Evolutionary conservation across 1,140 invertebrate species (phyloP), one percentile per base, ranked within the genome.

Genomic region (Nasonia longicornis): DNA sequence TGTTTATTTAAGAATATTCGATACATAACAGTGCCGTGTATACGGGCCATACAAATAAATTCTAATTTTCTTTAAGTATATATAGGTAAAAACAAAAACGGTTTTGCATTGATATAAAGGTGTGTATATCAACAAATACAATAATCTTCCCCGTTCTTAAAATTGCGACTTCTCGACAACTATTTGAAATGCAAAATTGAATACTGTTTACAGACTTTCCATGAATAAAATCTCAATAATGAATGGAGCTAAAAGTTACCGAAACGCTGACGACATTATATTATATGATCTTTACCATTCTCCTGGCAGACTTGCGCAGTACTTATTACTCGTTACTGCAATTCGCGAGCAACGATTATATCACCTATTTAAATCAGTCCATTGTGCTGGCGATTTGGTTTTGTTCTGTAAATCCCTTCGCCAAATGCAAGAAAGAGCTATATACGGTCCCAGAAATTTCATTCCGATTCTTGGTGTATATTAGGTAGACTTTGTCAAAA

Each of bases 1-100:
- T 82, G 52, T 82, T 82, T 82, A 82, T 82, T 81, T 79, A 79
- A 69, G 81, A 82, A 79, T 82, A 79, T 79, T 79, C 22, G 77
- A 79, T 82, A 82, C 77, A 82, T 82, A 82, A 82, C 81, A 73
- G 70, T 82, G 81, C 81, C 81, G 26, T 26, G 26, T 66, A 52
- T 29, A 76, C 0, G 7, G 77, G 81, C 77, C 20, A 64, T 82
- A 82, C 81, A 79, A 79, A 70, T 79, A 77, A 81, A 77, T 82
- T 64, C 20, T 67, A 82, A 78, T 78, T 78, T 26, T 64, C 45
- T 82, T 82, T 69, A 66, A 73, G 58, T 78, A 66, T 66, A 77
- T 48, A 79, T 69, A 38, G 7, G 6, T 67, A 70, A 79, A 45
- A 82, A 82, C 76, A 82, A 79, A 82, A 79, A 64, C 42, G 67